Conservation (phyloP, 1,140 invertebrate genomes). For the Zaprionus africanus region DNA sequence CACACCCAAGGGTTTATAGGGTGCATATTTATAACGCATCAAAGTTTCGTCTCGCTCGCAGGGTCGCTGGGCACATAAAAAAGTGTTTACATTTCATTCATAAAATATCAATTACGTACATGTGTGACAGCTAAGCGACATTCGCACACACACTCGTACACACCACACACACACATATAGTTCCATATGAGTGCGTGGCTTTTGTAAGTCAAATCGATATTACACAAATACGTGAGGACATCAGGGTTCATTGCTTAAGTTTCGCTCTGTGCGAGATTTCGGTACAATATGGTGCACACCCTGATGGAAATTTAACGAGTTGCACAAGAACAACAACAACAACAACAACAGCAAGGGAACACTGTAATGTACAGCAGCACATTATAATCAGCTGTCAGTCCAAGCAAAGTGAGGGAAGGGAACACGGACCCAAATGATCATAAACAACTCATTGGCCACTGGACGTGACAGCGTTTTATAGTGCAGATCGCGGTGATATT, state of each 20-base stretch:
- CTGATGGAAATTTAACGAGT: slow-evolving; percentile 82
- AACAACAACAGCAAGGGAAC: slow-evolving; percentile 1
- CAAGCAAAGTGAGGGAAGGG: slow-evolving; percentile 10
- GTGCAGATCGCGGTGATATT: neutral
- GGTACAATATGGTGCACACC: slow-evolving; percentile 73
- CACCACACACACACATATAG: neutral
- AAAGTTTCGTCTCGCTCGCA: slow-evolving; percentile 16
- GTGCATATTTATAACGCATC: slow-evolving; percentile 33
- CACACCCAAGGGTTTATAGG: slow-evolving; percentile 7
- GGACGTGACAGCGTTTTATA: slow-evolving; percentile 31
- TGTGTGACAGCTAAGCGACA: slow-evolving; percentile 72
- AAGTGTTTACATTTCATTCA: slow-evolving; percentile 82
- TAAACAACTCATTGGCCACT: slow-evolving; percentile 67
- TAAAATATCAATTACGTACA: slow-evolving; percentile 81
- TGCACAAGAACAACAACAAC: slow-evolving; percentile 50
- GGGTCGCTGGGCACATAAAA: slow-evolving; percentile 59
- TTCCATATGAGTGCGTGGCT: slow-evolving; percentile 40
- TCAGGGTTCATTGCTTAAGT: slow-evolving; percentile 76
- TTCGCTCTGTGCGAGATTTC: slow-evolving; percentile 64
- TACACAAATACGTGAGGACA: slow-evolving; percentile 80
- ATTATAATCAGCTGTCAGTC: slow-evolving; percentile 72
- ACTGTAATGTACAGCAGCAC: slow-evolving; percentile 59
- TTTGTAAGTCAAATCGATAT: slow-evolving; percentile 80
- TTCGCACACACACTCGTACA: slow-evolving; percentile 24
- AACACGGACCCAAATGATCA: slow-evolving; percentile 39